Conservation (phyloP, 2,888 invertebrate species). For the Tortricodes alternella region DNA sequence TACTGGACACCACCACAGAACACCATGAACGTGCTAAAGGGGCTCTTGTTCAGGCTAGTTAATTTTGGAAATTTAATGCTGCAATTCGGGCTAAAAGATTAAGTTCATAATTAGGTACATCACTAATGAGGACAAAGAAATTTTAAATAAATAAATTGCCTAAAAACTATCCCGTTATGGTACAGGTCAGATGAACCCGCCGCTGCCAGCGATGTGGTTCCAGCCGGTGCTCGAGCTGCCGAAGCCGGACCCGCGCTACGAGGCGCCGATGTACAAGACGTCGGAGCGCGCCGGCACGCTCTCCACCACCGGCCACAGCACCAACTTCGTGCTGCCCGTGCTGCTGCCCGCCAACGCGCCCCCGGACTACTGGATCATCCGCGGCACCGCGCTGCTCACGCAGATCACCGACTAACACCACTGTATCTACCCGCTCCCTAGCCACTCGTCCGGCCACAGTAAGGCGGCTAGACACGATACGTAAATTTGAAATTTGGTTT, state of each 20-base stretch:
- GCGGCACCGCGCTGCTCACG: constrained; percentile 93
- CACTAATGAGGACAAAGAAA: too few species aligned
- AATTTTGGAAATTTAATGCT: too few species aligned
- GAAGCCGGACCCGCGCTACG: constrained; percentile 85
- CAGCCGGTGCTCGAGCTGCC: constrained; percentile 85
- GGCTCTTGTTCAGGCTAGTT: too few species aligned
- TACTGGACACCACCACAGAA: too few species aligned
- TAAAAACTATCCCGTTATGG: constrained; percentile 29
- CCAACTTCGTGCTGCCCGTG: constrained; percentile 93
- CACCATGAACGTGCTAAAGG: too few species aligned
- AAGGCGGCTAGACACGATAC: too few species aligned
- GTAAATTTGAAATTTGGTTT: too few species aligned
- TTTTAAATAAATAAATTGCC: too few species aligned
- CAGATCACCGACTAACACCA: constrained; percentile 87
- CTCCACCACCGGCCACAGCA: constrained; percentile 96
- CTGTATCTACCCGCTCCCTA: neutral
- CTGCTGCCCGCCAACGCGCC: constrained; percentile 85
- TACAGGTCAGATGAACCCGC: constrained; percentile 89
- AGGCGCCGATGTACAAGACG: constrained; percentile 94
- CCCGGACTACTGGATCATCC: constrained; percentile 93
- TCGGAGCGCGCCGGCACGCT: constrained; percentile 92
- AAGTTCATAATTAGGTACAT: too few species aligned
- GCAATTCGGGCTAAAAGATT: too few species aligned
- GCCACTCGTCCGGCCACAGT: too few species aligned
- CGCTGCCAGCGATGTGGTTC: constrained; percentile 86